A percentile compares a stretch with the other conserved stretches of the same genome.
Evolutionary conservation across 2,113 vertebrate genomes (phyloP).

Genomic region (Epinephelus moara): DNA sequence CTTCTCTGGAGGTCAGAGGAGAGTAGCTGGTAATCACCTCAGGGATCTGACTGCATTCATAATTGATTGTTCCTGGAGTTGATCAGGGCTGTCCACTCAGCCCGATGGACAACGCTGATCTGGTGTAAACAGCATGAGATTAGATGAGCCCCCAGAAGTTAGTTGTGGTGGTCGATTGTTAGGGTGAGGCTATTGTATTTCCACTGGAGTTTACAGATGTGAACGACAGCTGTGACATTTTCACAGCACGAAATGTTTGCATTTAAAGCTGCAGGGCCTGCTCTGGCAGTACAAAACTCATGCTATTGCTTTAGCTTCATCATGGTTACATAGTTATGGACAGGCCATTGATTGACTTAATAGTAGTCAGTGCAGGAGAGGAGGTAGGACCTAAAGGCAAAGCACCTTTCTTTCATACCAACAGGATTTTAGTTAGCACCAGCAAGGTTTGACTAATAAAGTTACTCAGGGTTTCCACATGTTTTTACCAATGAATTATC

Average conservation of each 20-base stretch:
- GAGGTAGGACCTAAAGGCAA: neutral
- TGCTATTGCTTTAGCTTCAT: neutral
- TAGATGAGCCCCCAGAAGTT: constrained; percentile 36
- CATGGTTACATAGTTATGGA: neutral
- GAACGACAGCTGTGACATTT: constrained; percentile 11
- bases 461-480: too few relatives aligned
- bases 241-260: neutral
- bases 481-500: too few relatives aligned
- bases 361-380: neutral
- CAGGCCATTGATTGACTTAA: neutral
- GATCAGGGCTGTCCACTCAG: constrained; percentile 65
- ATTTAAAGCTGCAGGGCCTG: constrained; percentile 9
- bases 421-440: neutral
- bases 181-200: neutral
- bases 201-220: neutral
- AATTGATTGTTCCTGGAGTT: constrained; percentile 78
- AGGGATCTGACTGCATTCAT: constrained; percentile 73
- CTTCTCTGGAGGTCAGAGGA: constrained; percentile 64
- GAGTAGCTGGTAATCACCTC: constrained; percentile 67
- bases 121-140: constrained; percentile 47
- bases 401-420: neutral
- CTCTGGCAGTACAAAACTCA: neutral
- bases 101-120: constrained; percentile 67
- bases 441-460: neutral
- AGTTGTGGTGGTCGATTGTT: neutral